A percentile compares a stretch with the other conserved stretches of the same genome.
phyloP scores from a whole-genome alignment of 2,113 vertebrate species.

The Gymnogyps californianus region DNA sequence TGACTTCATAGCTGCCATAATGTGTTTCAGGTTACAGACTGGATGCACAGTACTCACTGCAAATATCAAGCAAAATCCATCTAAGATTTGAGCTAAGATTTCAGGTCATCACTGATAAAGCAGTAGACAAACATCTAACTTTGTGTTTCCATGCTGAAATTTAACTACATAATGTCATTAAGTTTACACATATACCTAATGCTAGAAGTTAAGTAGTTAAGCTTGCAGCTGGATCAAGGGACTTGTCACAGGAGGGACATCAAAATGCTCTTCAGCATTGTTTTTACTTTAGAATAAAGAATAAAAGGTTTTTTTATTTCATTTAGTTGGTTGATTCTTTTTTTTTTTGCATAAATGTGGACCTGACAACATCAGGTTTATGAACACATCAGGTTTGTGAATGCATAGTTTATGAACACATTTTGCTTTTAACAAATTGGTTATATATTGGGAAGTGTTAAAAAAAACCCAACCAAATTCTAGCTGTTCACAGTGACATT shows the following conservation, averaged over 20 bases:
- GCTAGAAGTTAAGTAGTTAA: neutral
- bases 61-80: neutral
- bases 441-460: neutral
- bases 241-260: neutral
- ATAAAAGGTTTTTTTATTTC: neutral
- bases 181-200: neutral
- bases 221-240: neutral
- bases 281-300: neutral
- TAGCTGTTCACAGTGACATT: neutral
- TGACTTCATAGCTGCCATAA: neutral
- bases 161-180: neutral
- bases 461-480: neutral
- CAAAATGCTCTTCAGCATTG: neutral
- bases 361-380: neutral
- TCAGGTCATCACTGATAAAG: neutral
- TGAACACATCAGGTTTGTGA: neutral
- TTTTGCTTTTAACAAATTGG: neutral
- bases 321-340: neutral
- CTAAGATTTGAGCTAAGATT: neutral
- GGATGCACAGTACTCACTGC: neutral
- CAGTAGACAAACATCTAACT: neutral
- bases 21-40: neutral
- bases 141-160: neutral
- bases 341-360: neutral
- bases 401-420: neutral